Percentiles rank a stretch among this genome's conserved stretches.
Conservation (phyloP, 2,888 invertebrate genomes). For the Graphium colonna region DNA sequence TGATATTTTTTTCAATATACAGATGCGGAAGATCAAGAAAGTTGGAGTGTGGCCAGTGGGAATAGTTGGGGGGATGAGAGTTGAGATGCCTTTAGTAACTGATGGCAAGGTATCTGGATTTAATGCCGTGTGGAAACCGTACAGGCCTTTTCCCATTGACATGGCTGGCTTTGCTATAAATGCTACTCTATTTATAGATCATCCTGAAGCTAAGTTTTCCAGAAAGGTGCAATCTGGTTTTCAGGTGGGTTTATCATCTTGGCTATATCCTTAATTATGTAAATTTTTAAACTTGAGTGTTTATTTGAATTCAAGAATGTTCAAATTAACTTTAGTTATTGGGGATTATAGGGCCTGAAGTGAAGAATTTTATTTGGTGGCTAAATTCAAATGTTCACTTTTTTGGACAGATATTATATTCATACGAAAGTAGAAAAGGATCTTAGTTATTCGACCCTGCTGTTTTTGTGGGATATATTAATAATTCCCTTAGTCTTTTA, state of each 20-base stretch:
- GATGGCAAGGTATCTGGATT: constrained; percentile 77
- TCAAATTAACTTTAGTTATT: no score
- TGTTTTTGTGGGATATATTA: no score
- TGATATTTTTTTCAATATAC: constrained; percentile 46
- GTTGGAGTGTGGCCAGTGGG: constrained; percentile 98
- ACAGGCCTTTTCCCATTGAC: constrained; percentile 96
- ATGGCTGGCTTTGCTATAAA: constrained; percentile 99
- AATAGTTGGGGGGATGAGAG: constrained; percentile 95
- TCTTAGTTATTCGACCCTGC: no score
- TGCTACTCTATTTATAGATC: constrained; percentile 84
- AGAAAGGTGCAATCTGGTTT: constrained; percentile 93
- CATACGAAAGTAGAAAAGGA: no score
- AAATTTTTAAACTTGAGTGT: no score
- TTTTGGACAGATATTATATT: no score
- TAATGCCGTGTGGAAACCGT: constrained; percentile 92
- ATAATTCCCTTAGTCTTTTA: no score
- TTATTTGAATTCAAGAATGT: no score
- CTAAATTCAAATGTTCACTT: no score
- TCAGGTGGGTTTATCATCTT: constrained; percentile 69
- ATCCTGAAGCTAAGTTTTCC: constrained; percentile 88
- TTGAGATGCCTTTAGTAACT: constrained; percentile 91
- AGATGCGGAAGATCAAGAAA: constrained; percentile 89
- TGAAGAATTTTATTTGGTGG: no score
- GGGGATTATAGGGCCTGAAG: no score
- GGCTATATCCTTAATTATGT: neutral